phyloP scores from a whole-genome alignment of 2,113 vertebrate genomes.

The Dolichallabes microphthalmus region DNA sequence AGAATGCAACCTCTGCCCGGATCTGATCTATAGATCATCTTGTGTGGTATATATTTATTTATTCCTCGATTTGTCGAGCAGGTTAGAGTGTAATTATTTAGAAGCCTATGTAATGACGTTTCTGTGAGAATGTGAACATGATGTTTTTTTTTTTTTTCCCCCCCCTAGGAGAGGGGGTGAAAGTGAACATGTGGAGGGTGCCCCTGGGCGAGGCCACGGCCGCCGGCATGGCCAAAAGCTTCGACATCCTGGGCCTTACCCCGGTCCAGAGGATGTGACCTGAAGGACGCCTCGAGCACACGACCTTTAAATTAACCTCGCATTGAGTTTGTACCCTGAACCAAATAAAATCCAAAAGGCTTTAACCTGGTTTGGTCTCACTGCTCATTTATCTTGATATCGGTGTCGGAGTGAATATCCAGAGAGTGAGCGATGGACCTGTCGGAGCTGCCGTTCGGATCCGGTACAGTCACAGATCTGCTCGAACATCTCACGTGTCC shows the following conservation, averaged over 20 bases:
- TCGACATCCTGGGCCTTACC: slow-evolving; percentile 89
- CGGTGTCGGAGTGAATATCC: slow-evolving; percentile 14
- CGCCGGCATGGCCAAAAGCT: slow-evolving; percentile 88
- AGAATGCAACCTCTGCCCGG: not conserved
- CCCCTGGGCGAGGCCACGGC: slow-evolving; percentile 91
- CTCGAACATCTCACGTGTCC: not conserved
- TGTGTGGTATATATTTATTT: not conserved
- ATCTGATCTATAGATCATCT: not conserved
- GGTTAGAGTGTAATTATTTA: not conserved
- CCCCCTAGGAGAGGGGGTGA: slow-evolving; percentile 83
- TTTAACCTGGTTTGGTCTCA: not conserved
- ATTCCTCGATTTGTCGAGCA: not conserved
- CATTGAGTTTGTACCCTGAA: slow-evolving; percentile 37
- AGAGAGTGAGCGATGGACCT: slow-evolving; percentile 22
- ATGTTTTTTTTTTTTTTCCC: too few relatives aligned
- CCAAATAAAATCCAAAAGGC: slow-evolving; percentile 49
- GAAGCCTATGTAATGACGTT: not conserved
- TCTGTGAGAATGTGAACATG: too few relatives aligned
- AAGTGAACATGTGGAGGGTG: slow-evolving; percentile 95
- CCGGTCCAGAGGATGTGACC: slow-evolving; percentile 91
- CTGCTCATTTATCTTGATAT: slow-evolving; percentile 29
- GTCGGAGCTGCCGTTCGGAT: not conserved
- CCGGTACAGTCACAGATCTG: not conserved
- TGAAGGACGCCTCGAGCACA: not conserved
- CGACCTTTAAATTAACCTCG: not conserved